Conservation (phyloP, 2,113 vertebrate species). For the Apteryx mantelli region DNA sequence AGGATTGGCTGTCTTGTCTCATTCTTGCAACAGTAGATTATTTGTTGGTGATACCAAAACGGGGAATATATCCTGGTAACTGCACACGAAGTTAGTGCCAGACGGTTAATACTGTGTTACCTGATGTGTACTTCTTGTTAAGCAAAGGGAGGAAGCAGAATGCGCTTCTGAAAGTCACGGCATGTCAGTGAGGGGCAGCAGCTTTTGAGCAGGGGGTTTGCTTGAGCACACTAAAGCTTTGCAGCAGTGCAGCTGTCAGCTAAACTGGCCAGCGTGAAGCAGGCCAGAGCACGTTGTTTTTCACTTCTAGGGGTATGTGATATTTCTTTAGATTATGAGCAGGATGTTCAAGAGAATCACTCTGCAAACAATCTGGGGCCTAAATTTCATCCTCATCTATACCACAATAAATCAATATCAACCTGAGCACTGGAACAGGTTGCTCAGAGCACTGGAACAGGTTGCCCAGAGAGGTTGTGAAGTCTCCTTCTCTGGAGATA, state of each 20-base stretch:
- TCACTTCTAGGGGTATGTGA: background rate
- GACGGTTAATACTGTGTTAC: background rate
- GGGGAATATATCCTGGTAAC: background rate
- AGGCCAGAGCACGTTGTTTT: background rate
- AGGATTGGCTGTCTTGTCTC: background rate
- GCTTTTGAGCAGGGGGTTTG: background rate
- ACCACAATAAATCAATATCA: background rate
- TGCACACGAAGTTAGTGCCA: background rate
- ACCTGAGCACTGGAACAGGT: background rate
- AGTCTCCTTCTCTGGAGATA: too few species aligned
- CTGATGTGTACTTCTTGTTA: background rate
- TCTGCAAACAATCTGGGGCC: background rate
- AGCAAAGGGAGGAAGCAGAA: background rate
- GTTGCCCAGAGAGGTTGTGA: too few species aligned
- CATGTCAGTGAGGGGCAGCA: background rate
- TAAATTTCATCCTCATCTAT: background rate
- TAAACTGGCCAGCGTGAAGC: background rate
- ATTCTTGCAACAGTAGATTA: background rate
- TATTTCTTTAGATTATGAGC: background rate
- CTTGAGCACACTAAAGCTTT: background rate
- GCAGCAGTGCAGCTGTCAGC: background rate
- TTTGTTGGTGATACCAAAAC: background rate
- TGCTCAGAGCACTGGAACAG: too few species aligned
- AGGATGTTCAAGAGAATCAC: background rate
- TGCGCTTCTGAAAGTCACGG: background rate